These are phyloP conservation scores for Phoenicopterus ruber DNA, from an alignment of 2,113 vertebrate species.

Conservation along the genomic window DNA sequence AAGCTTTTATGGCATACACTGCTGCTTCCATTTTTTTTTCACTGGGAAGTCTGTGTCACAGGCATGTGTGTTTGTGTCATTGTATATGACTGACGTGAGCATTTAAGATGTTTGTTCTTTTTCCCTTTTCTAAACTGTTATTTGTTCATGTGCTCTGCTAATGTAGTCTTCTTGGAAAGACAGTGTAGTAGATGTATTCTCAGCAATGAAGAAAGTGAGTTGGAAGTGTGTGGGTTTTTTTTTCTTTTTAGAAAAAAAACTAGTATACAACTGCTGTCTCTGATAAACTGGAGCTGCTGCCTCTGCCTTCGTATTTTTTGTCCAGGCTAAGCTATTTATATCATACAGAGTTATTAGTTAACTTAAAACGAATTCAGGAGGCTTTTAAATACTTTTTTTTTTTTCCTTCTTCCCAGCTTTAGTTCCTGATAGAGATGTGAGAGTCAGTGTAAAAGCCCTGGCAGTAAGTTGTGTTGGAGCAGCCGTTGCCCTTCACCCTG, in stretches of 20 bases:
- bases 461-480: slow-evolving; percentile 93
- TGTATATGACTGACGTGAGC: not conserved
- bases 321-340: not conserved
- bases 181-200: not conserved
- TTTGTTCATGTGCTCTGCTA: not conserved
- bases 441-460: slow-evolving; percentile 96
- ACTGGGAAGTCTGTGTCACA: not conserved
- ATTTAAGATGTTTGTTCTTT: not conserved
- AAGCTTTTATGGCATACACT: not conserved
- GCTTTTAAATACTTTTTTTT: not conserved
- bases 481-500: slow-evolving; percentile 86
- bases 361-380: not conserved
- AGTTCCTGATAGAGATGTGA: slow-evolving; percentile 91
- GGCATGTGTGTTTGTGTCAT: not conserved
- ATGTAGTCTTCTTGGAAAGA: not conserved
- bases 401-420: slow-evolving; percentile 70
- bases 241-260: not conserved
- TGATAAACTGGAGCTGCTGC: not conserved
- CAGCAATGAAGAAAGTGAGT: not conserved
- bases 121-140: not conserved
- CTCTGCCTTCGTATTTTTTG: not conserved
- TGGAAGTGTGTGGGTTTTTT: not conserved
- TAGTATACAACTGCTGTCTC: not conserved
- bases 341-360: not conserved
- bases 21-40: not conserved